Evolutionary conservation across 2,888 invertebrate genomes (phyloP), one percentile per base, ranked within the genome.

Genomic region (Cancer borealis): DNA sequence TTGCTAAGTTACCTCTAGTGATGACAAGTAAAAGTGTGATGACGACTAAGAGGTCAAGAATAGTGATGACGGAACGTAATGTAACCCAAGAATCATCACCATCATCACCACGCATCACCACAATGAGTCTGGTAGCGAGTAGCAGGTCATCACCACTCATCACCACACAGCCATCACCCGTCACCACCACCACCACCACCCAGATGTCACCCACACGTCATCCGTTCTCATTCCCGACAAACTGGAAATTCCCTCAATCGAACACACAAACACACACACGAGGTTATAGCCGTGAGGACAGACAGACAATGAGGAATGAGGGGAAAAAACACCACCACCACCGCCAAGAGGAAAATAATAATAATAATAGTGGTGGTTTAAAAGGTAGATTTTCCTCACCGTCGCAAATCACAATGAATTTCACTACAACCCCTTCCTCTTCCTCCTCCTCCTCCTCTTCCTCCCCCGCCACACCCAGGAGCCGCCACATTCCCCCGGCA

Each of bases 361-460:
- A 39, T 39, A 39, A 39, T 39, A 39, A 39, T 39, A 39, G 39
- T 39, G 39, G 39, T 39, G 39, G 0, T 49, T 21, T 47, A 84
- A 26, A 17, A 47, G 39, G 49, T 49, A 4, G 45, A 14, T 79
- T 92, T 30, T 45, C 89, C 66, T 84, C 26, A n/a, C 26, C 26
- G 2, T 26, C 21, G 26, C 73, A 26, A 73, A n/a, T 26, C 73
- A 6, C 73, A 73, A 73, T 26, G 10, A 92, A 79, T 21, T 60
- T 79, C 14, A 92, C 92, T 17, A 92, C 92, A 26, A 92, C 92
- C 45, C 84, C 45, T n/a, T 88, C 79, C 8, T 84, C 90, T 6
- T 21, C 90, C 39, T 10, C 26, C 30, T 45, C 84, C n/a, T 39
- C 87, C 39, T 17, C n/a, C 12, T 60, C 30, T 1, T 6, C 39